Base-by-base conservation (phyloP, 2,113 vertebrate species). In the Cricetomys ansorgei region DNA sequence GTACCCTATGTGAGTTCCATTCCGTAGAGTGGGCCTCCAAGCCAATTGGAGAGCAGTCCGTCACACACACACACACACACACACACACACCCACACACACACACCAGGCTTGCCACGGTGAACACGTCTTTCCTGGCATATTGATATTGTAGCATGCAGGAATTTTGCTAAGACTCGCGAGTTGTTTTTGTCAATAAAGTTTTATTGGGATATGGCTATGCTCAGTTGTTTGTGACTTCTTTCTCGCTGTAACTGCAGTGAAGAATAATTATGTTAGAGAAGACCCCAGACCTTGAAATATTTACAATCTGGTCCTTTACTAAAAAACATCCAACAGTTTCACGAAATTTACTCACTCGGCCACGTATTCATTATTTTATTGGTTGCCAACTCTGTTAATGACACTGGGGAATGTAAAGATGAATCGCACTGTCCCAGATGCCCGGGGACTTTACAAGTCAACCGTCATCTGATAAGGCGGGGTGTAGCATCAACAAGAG, bases 131-230 rank as follows among this genome's bases (percentile, higher is more conserved):
- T 50, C 21, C 43, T 87, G 16, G 43, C 29, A 48, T 34, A 23
- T 79, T 79, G 31, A 31, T 55, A 37, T 62, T 64, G 29, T 45
- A 40, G 23, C 40, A 64, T 31, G 9, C 15, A 62, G 25, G 40
- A 40, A 43, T 83, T 83, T 43, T n/a, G 64, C 34, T 80, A 69
- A 87, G 64, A 69, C 25, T 75, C 29, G 29, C 55, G 19, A 43
- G 48, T 72, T 73, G 13, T 72, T 72, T n/a, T 92, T 87, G 5
- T 97, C 80, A 89, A 94, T 94, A 88, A 95, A 92, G 37, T 83
- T 87, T 95, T 93, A 93, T 91, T 96, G 83, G 55, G 88, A 80
- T n/a, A 86, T 34, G 91, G 88, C 55, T 45, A 40, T 67, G 65
- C 70, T 29, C 48, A 16, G 37, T 89, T 88, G n/a, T 77, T 65